phyloP scores from a whole-genome alignment of 2,113 vertebrate genomes.

The Sterna hirundo region DNA sequence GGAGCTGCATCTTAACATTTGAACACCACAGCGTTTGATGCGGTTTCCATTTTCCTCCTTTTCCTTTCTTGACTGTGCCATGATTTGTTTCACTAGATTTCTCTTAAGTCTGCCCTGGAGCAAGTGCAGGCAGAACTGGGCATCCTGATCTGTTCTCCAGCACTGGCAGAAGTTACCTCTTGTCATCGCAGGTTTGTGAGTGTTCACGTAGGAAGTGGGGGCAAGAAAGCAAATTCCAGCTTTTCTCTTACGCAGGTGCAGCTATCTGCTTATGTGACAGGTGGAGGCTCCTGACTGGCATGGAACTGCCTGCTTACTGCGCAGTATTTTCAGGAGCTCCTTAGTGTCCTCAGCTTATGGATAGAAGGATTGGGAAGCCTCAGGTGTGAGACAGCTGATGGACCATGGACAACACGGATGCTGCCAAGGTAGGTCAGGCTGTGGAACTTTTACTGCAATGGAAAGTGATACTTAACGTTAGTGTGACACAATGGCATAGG shows the following conservation, averaged over 20 bases:
- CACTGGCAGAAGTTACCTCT: neutral
- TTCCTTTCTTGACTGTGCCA: neutral
- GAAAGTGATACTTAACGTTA: neutral
- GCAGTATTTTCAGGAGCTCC: neutral
- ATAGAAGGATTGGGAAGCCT: neutral
- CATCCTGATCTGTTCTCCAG: neutral
- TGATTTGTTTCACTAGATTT: neutral
- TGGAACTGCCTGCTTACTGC: neutral
- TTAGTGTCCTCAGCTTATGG: neutral
- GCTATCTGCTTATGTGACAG: neutral
- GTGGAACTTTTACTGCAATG: neutral
- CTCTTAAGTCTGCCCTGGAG: neutral
- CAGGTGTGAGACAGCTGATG: neutral
- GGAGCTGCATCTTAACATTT: neutral
- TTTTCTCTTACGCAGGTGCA: neutral
- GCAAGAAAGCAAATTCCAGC: neutral
- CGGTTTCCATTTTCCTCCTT: neutral
- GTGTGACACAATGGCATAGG: neutral
- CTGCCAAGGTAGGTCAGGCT: neutral
- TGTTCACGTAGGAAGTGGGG: neutral
- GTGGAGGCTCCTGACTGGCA: neutral
- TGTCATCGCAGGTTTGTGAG: rapidly evolving
- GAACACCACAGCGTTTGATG: rapidly evolving
- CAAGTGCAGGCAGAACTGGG: neutral
- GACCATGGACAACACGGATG: neutral